phyloP scores from a whole-genome alignment of 2,797 vertebrate species.

The Myotis findleyi region DNA sequence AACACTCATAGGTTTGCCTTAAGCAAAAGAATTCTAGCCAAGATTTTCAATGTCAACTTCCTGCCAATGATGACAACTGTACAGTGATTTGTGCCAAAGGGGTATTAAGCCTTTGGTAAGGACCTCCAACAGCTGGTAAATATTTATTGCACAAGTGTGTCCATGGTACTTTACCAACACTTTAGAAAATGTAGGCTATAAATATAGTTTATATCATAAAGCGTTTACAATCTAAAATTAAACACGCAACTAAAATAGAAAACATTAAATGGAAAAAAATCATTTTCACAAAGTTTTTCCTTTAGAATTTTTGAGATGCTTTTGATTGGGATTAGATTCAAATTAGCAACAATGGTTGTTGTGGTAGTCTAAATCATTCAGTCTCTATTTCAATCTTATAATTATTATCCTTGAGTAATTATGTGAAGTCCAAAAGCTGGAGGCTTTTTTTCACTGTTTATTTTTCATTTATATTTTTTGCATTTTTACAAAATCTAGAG shows the following conservation, averaged over 20 bases:
- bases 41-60: constrained; percentile 12
- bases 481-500: not conserved
- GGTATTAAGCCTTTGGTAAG: not conserved
- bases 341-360: not conserved
- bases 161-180: not conserved
- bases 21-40: constrained; percentile 45
- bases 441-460: not conserved
- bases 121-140: not conserved
- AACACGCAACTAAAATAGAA: not conserved
- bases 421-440: not conserved
- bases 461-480: constrained; percentile 26
- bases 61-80: constrained; percentile 41
- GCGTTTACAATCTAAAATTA: constrained; percentile 48
- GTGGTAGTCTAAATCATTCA: not conserved
- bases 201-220: constrained; percentile 21
- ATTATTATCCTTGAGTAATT: not conserved
- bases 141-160: not conserved
- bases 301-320: constrained; percentile 1
- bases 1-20: not conserved
- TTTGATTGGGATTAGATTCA: constrained; percentile 25
- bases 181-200: constrained; percentile 1
- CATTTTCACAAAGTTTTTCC: constrained; percentile 1
- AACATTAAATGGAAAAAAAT: constrained; percentile 47
- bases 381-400: not conserved
- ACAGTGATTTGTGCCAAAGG: not conserved